Evolutionary conservation across 1,140 invertebrate genomes (phyloP).

Genomic region (Bombus waltoni): DNA sequence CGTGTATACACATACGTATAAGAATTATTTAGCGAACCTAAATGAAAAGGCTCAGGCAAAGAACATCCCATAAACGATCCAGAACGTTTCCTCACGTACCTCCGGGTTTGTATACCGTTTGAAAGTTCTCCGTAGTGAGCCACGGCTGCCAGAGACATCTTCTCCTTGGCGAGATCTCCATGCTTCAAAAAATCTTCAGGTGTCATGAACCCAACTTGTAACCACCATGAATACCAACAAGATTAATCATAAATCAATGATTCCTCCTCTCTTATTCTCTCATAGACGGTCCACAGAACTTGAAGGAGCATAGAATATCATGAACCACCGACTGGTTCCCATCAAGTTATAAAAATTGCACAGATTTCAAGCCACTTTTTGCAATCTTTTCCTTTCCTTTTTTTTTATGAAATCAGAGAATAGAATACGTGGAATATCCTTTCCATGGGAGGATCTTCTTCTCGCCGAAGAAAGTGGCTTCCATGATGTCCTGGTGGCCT

Average conservation of each 20-base stretch:
- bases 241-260: not conserved
- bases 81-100: slow-evolving; percentile 61
- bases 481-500: slow-evolving; percentile 29
- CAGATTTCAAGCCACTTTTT: not conserved
- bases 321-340: not conserved
- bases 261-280: not conserved
- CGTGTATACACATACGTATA: not conserved
- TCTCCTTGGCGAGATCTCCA: slow-evolving; percentile 74
- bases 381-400: not conserved
- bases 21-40: not conserved
- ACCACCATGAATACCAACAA: not conserved
- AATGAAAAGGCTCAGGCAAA: not conserved
- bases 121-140: slow-evolving; percentile 72
- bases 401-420: not conserved
- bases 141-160: slow-evolving; percentile 79
- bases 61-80: not conserved
- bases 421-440: not conserved
- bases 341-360: not conserved
- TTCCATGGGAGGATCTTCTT: slow-evolving; percentile 28
- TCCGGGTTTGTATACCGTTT: slow-evolving; percentile 55
- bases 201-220: slow-evolving; percentile 1
- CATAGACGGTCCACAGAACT: not conserved
- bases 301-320: not conserved
- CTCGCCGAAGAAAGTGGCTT: slow-evolving; percentile 43
- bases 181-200: slow-evolving; percentile 36